A percentile compares a stretch with the other conserved stretches of the same genome.
phyloP scores from a whole-genome alignment of 2,888 invertebrate genomes.

The Dasysyrphus albostriatus region DNA sequence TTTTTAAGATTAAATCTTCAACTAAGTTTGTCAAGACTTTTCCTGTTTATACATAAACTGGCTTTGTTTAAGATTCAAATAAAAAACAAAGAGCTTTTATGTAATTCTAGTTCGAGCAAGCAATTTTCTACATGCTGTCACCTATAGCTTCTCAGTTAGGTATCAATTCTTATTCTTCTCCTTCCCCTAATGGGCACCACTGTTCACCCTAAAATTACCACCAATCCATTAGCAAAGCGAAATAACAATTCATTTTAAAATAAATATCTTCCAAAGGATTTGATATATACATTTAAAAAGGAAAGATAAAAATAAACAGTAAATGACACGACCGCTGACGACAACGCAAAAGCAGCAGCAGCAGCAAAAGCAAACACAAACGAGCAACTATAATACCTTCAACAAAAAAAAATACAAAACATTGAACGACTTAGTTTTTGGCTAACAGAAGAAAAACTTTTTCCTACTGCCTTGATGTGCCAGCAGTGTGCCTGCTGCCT shows the following conservation, averaged over 20 bases:
- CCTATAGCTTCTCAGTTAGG: too few species aligned
- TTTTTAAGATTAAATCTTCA: too few species aligned
- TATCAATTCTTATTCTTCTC: neutral
- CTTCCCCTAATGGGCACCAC: slow-evolving; percentile 17
- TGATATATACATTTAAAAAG: slow-evolving; percentile 54
- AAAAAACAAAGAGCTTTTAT: too few species aligned
- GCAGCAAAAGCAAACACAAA: slow-evolving; percentile 4
- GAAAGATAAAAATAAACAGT: slow-evolving; percentile 5
- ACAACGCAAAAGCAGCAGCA: slow-evolving; percentile 31
- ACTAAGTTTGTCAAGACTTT: too few species aligned
- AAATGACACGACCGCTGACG: slow-evolving; percentile 47
- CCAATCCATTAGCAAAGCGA: slow-evolving; percentile 65
- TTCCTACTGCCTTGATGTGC: slow-evolving; percentile 40
- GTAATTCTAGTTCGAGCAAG: too few species aligned
- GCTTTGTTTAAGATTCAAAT: too few species aligned
- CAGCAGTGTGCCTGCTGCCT: slow-evolving; percentile 56
- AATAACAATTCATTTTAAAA: slow-evolving; percentile 65
- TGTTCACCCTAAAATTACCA: slow-evolving; percentile 32
- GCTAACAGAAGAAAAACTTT: slow-evolving; percentile 69
- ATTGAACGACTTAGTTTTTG: slow-evolving; percentile 66
- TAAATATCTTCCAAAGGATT: slow-evolving; percentile 63
- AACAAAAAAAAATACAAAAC: neutral
- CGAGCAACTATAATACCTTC: slow-evolving; percentile 30
- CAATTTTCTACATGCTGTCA: too few species aligned
- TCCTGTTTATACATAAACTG: too few species aligned